Base-by-base conservation (phyloP, 2,888 invertebrate genomes). In the Heliconius cydno region DNA sequence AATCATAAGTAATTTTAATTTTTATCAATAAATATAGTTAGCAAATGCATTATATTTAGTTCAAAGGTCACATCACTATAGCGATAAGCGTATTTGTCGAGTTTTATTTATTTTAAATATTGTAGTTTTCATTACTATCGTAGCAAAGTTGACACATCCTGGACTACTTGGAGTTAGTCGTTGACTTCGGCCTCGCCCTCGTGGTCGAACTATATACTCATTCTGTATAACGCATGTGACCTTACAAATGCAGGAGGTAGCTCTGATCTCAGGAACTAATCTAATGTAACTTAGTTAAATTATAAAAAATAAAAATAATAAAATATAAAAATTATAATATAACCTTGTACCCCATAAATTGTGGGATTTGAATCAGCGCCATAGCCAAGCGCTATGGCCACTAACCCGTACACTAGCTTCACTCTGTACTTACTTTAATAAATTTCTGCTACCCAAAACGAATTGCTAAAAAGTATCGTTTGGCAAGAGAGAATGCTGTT, bases 11-110 rank as follows among this genome's bases (percentile, higher is more conserved):
- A 19, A 65, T 28, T 65, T 65, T 7, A 65, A 52, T 52, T 65
- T n/a, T 60, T 60, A 60, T 60, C 60, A n/a, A n/a, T n/a, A 60
- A 60, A 60, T n/a, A 60, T 60, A n/a, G 60, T 60, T n/a, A n/a
- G 10, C 60, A 60, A 60, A 60, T 60, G 60, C 28, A 28, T 28
- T 65, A 19, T 15, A 41, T 65, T 28, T 65, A 15, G 65, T 65
- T 30, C 65, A 28, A 65, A 65, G 65, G 25, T 65, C 65, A 65
- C 15, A 65, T 65, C 15, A 30, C 65, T 15, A 30, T 10, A 13
- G 19, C 28, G 65, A 65, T 65, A 65, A 65, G 65, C 15, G 65
- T 65, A 15, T 65, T 65, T 25, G 65, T 65, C 25, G 28, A 65
- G 15, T 65, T 65, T 28, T 65, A 65, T 65, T 25, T 65, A 28